These are phyloP conservation scores for Athrips mouffetella DNA, from an alignment of 2,888 invertebrate genomes.

Conservation along the genomic window DNA sequence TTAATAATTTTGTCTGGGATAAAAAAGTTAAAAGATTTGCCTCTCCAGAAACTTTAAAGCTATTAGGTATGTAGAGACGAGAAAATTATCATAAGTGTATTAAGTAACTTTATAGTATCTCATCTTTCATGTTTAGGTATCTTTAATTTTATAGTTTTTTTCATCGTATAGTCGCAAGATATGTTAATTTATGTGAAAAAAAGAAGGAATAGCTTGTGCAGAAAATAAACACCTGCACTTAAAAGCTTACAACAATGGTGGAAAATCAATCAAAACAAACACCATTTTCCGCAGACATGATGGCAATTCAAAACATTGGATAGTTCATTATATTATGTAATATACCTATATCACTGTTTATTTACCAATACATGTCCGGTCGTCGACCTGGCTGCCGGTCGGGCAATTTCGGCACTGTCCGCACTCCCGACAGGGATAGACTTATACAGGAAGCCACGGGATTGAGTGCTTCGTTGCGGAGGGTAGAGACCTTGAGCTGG, in stretches of 20 bases:
- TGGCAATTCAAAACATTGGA: conserved; percentile 35
- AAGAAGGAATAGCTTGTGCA: too few species aligned
- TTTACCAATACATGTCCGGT: conserved; percentile 75
- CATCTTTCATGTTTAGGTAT: too few species aligned
- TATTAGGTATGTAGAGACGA: background rate
- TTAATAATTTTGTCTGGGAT: conserved; percentile 1
- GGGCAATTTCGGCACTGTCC: conserved; percentile 69
- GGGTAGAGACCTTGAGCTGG: conserved; percentile 79
- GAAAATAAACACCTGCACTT: background rate
- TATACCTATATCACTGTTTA: conserved; percentile 60
- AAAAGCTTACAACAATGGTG: background rate
- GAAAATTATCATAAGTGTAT: too few species aligned
- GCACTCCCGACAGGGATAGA: conserved; percentile 58
- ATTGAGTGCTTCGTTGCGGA: conserved; percentile 51
- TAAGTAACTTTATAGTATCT: too few species aligned
- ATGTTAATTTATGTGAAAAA: too few species aligned
- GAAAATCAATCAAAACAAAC: background rate
- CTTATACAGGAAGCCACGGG: conserved; percentile 46
- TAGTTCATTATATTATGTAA: conserved; percentile 43
- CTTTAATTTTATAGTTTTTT: too few species aligned
- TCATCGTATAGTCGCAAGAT: too few species aligned
- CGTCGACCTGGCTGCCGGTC: conserved; percentile 63
- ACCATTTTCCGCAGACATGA: conserved; percentile 1
- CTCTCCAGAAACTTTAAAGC: background rate
- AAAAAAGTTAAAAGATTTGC: background rate